A percentile compares a stretch with the other conserved stretches of the same genome.
These are phyloP conservation scores for Drosophila tanythrix DNA, from an alignment of 2,888 invertebrate genomes.

Conservation along the genomic window DNA sequence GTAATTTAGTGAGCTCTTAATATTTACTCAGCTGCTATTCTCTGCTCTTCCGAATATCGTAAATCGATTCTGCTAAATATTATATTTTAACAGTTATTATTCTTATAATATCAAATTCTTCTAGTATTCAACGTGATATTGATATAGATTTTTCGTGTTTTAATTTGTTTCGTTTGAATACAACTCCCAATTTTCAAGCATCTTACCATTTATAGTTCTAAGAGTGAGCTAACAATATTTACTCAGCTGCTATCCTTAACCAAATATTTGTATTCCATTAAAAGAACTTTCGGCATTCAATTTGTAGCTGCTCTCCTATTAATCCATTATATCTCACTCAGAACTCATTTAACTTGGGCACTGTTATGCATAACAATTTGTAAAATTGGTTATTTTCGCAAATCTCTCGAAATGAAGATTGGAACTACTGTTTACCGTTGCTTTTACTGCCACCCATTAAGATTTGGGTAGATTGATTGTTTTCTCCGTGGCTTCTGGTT, in stretches of 20 bases:
- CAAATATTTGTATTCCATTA: not conserved
- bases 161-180: not conserved
- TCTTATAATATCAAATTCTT: not conserved
- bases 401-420: not conserved
- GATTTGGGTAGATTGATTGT: constrained; percentile 22
- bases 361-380: constrained; percentile 7
- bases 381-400: not conserved
- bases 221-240: not conserved
- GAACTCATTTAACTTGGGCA: not conserved
- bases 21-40: not conserved
- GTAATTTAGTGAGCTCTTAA: not conserved
- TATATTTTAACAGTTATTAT: not conserved
- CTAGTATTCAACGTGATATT: not conserved
- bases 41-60: not conserved
- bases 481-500: not conserved
- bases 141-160: not conserved
- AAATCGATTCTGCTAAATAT: not conserved
- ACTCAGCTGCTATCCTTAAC: not conserved
- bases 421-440: constrained; percentile 1
- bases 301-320: not conserved
- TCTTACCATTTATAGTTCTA: not conserved
- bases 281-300: not conserved
- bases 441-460: constrained; percentile 10
- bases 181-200: not conserved
- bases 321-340: not conserved